Evolutionary conservation across 2,797 vertebrate genomes (phyloP).

Genomic region (Pyrocephalus nanus): DNA sequence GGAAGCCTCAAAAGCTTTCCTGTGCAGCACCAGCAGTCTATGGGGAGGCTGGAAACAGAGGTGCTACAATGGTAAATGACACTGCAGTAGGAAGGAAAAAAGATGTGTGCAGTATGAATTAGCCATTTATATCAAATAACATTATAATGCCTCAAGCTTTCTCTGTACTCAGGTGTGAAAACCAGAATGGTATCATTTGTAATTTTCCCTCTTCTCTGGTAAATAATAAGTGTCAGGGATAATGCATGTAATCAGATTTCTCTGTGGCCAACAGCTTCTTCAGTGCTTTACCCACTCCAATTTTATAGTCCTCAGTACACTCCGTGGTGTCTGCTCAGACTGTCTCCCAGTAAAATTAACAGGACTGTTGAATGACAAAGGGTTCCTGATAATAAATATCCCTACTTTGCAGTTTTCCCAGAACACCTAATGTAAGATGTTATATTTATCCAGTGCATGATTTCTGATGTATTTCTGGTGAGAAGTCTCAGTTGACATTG

Average conservation of each 20-base stretch:
- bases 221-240: conserved; percentile 31
- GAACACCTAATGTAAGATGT: background rate
- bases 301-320: background rate
- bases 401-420: background rate
- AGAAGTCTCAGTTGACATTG: background rate
- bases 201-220: conserved; percentile 8
- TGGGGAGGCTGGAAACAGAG: background rate
- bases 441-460: background rate
- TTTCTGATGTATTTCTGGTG: background rate
- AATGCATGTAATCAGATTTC: conserved; percentile 42
- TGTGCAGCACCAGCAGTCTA: background rate
- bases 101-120: background rate
- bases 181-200: conserved; percentile 12
- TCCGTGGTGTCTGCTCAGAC: background rate
- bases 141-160: background rate
- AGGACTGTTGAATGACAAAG: background rate
- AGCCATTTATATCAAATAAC: background rate
- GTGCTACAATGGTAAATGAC: background rate
- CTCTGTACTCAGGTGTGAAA: conserved; percentile 31
- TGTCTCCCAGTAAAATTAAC: background rate
- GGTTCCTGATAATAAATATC: background rate
- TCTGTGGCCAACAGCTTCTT: background rate
- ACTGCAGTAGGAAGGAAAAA: background rate
- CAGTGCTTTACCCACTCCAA: background rate
- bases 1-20: background rate